A percentile compares a stretch with the other conserved stretches of the same genome.
These are phyloP conservation scores for Thryonomys swinderianus DNA, from an alignment of 2,113 vertebrate species.

Conservation along the genomic window DNA sequence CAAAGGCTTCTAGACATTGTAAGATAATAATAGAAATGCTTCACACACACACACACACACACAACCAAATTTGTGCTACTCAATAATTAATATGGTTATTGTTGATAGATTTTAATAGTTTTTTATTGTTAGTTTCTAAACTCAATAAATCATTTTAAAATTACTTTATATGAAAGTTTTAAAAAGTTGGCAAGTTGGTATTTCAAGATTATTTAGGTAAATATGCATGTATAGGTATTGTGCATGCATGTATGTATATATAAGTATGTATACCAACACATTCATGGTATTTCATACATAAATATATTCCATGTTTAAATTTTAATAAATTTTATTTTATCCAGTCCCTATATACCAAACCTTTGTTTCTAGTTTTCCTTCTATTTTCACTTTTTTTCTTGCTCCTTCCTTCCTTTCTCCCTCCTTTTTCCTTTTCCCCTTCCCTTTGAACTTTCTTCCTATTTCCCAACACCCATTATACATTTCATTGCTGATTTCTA, in stretches of 20 bases:
- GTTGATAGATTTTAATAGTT: not conserved
- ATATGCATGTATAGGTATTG: not conserved
- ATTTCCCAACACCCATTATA: too few relatives aligned
- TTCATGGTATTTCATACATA: not conserved
- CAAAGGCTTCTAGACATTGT: not conserved
- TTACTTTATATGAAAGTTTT: not conserved
- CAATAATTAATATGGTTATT: not conserved
- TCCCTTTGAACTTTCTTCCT: too few relatives aligned
- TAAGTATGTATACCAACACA: not conserved
- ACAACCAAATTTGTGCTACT: not conserved
- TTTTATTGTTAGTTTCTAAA: not conserved
- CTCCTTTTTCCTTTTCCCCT: too few relatives aligned
- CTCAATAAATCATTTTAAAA: not conserved
- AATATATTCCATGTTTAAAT: too few relatives aligned
- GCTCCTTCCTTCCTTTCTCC: too few relatives aligned
- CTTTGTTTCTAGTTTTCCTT: too few relatives aligned
- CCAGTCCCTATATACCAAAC: too few relatives aligned
- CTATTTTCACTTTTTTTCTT: too few relatives aligned
- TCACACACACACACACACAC: not conserved
- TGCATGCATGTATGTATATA: not conserved
- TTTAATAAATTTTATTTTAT: too few relatives aligned
- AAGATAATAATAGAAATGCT: not conserved
- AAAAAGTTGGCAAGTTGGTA: not conserved
- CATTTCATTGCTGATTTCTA: too few relatives aligned
- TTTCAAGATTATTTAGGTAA: not conserved